Percentiles rank a stretch among this genome's conserved stretches.
phyloP scores from a whole-genome alignment of 2,113 vertebrate genomes.

The Istiophorus platypterus region DNA sequence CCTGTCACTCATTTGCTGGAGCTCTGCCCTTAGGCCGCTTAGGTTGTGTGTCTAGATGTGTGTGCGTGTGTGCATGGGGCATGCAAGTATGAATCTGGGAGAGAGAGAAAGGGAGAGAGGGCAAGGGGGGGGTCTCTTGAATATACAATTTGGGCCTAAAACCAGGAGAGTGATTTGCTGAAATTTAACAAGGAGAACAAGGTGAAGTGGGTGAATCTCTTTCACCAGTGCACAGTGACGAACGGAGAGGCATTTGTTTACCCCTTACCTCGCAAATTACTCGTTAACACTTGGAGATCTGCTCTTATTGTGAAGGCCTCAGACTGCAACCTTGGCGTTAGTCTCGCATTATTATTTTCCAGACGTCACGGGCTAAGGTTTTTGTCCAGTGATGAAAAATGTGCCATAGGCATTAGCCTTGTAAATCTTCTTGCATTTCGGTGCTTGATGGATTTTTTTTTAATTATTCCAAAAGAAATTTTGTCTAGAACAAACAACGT shows the following conservation, averaged over 20 bases:
- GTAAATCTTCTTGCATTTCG: background rate
- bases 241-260: background rate
- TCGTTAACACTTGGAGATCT: background rate
- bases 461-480: background rate
- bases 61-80: slow-evolving; percentile 37
- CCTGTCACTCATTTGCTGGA: slow-evolving; percentile 82
- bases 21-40: slow-evolving; percentile 77
- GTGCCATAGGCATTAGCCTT: background rate
- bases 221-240: background rate
- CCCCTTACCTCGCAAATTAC: background rate
- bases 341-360: background rate
- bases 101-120: slow-evolving; percentile 21
- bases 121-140: slow-evolving; percentile 55
- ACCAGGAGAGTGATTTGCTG: slow-evolving; percentile 47
- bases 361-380: background rate
- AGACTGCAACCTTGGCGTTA: background rate
- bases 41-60: slow-evolving; percentile 44
- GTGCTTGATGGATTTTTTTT: background rate
- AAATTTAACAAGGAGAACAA: slow-evolving; percentile 56
- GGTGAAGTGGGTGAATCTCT: slow-evolving; percentile 34
- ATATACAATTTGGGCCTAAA: slow-evolving; percentile 70
- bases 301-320: background rate
- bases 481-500: background rate
- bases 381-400: background rate
- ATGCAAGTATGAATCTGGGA: slow-evolving; percentile 42